These are phyloP conservation scores for Pagetopsis macropterus DNA, from an alignment of 2,797 vertebrate genomes.

Conservation along the genomic window DNA sequence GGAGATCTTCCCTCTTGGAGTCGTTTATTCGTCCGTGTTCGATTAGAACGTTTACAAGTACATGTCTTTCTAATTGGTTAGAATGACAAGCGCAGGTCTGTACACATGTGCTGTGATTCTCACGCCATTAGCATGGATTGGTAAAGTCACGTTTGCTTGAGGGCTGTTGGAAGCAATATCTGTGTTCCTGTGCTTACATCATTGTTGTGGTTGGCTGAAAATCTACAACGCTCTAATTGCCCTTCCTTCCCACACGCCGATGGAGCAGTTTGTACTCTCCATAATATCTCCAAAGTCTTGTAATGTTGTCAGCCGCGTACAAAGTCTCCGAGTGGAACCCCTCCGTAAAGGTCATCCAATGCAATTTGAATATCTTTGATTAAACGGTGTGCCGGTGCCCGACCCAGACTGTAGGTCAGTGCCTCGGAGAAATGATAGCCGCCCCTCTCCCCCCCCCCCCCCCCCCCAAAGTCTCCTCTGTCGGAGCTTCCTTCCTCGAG, in stretches of 20 bases:
- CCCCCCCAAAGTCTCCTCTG: slow-evolving; percentile 42
- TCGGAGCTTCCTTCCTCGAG: slow-evolving; percentile 32
- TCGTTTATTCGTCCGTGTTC: too few relatives aligned
- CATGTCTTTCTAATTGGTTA: too few relatives aligned
- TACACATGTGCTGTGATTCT: background rate
- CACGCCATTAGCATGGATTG: background rate
- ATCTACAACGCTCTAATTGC: slow-evolving; percentile 34
- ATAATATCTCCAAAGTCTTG: slow-evolving; percentile 64
- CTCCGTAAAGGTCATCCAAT: slow-evolving; percentile 71
- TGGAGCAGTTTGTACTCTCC: slow-evolving; percentile 12
- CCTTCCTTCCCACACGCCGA: slow-evolving; percentile 8
- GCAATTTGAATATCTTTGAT: slow-evolving; percentile 79
- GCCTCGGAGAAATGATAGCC: slow-evolving; percentile 68
- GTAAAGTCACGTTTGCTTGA: background rate
- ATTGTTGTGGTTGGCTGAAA: slow-evolving; percentile 11
- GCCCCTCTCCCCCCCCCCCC: slow-evolving; percentile 35
- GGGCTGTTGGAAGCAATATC: background rate
- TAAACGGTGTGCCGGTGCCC: slow-evolving; percentile 58
- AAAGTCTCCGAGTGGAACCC: slow-evolving; percentile 60
- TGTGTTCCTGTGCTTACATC: background rate
- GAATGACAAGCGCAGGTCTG: background rate
- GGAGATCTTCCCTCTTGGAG: too few relatives aligned
- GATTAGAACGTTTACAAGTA: too few relatives aligned
- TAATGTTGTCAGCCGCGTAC: slow-evolving; percentile 43
- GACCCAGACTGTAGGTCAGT: slow-evolving; percentile 70